Evolutionary conservation across 2,888 invertebrate genomes (phyloP).

Genomic region (Andrena marginata): DNA sequence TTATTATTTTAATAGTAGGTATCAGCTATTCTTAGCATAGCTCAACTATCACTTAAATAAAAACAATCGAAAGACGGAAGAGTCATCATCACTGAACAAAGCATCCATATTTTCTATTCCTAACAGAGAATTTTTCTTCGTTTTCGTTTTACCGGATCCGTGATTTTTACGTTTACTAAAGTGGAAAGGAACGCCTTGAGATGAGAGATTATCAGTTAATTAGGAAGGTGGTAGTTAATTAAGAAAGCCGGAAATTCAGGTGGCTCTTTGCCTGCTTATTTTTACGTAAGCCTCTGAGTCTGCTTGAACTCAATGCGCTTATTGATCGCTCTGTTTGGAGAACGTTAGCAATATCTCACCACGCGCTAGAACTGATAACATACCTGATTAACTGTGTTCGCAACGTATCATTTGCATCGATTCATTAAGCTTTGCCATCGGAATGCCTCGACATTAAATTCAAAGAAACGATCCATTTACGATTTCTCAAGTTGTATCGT

Average conservation of each 20-base stretch:
- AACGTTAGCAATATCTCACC: conserved; percentile 24
- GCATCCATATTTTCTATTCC: not conserved
- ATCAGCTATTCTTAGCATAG: not conserved
- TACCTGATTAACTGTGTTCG: conserved; percentile 22
- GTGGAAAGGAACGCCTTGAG: conserved; percentile 1
- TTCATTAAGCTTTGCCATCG: not conserved
- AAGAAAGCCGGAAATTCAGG: conserved; percentile 19
- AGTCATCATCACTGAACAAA: not conserved
- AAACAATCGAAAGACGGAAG: too few species aligned
- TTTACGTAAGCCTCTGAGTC: not conserved
- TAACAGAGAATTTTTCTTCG: not conserved
- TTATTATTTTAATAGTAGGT: not conserved
- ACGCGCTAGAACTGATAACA: conserved; percentile 6
- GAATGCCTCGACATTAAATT: conserved; percentile 15
- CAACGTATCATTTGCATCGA: conserved; percentile 15
- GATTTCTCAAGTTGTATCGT: not conserved
- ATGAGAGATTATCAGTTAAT: conserved; percentile 32
- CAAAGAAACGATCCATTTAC: not conserved
- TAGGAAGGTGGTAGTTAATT: conserved; percentile 18
- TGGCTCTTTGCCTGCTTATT: conserved; percentile 6
- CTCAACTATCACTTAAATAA: not conserved
- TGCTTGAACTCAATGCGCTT: conserved; percentile 18
- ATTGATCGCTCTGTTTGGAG: conserved; percentile 31
- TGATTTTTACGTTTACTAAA: not conserved
- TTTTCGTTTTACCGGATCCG: not conserved